A percentile compares a stretch with the other conserved stretches of the same genome.
Evolutionary conservation across 92 coral and sea anemone genomes (phyloP).

Genomic region (Heliopora coerulea): DNA sequence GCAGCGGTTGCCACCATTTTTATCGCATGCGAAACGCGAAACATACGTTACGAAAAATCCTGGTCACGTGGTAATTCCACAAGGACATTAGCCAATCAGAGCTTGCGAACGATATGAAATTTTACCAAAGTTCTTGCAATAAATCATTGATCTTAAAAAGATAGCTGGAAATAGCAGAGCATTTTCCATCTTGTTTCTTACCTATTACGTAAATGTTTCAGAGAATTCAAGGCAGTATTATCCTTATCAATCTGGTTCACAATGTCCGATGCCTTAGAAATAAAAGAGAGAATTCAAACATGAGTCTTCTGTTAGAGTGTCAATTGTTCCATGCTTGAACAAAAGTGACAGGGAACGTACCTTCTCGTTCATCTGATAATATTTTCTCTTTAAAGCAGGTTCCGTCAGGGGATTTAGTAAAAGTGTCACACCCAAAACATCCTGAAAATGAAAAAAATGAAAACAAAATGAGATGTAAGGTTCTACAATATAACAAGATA

Average conservation of each 20-base stretch:
- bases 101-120: too few relatives aligned
- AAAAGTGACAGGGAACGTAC: too few relatives aligned
- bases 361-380: conserved; percentile 73
- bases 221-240: conserved; percentile 56
- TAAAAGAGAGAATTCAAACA: not conserved
- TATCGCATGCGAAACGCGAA: too few relatives aligned
- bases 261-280: conserved; percentile 52
- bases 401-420: conserved; percentile 77
- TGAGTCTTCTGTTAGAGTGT: too few relatives aligned
- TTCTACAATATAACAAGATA: too few relatives aligned
- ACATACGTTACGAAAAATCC: too few relatives aligned
- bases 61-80: too few relatives aligned
- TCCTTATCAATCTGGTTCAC: conserved; percentile 63
- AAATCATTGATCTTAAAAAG: too few relatives aligned
- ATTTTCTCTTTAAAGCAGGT: conserved; percentile 88
- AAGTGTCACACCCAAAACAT: conserved; percentile 71
- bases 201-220: conserved; percentile 67
- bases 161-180: not conserved
- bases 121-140: too few relatives aligned
- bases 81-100: too few relatives aligned
- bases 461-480: not conserved
- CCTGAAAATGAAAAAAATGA: conserved; percentile 43
- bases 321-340: too few relatives aligned
- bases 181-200: conserved; percentile 1
- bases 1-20: too few relatives aligned